These are phyloP conservation scores for Steinernema hermaphroditum DNA, from an alignment of 2,888 invertebrate species.

Conservation along the genomic window DNA sequence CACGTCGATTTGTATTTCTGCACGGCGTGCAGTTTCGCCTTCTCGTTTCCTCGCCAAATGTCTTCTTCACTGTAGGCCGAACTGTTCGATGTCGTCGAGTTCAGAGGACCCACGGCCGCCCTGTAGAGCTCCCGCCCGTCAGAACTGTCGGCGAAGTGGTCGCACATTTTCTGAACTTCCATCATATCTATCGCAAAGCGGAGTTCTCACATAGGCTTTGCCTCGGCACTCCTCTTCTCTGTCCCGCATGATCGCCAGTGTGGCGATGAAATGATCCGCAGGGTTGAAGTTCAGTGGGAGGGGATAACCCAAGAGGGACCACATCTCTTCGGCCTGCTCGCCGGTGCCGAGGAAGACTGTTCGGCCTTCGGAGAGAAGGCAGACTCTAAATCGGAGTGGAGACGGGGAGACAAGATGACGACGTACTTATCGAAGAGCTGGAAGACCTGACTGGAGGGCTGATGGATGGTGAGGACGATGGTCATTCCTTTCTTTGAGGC, in stretches of 20 bases:
- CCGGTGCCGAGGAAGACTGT: slow-evolving; percentile 58
- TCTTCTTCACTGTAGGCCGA: not conserved
- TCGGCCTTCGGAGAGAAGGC: slow-evolving; percentile 57
- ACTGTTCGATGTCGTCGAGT: not conserved
- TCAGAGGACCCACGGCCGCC: not conserved
- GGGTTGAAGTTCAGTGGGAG: slow-evolving; percentile 66
- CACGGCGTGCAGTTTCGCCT: not conserved
- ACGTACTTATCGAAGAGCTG: slow-evolving; percentile 79
- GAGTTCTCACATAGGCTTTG: slow-evolving; percentile 25
- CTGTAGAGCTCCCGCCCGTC: slow-evolving; percentile 32
- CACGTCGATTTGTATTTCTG: slow-evolving; percentile 14
- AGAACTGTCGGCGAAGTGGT: slow-evolving; percentile 41
- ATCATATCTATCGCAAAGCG: too few relatives aligned
- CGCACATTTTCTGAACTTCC: slow-evolving; percentile 53
- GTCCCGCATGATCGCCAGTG: slow-evolving; percentile 48
- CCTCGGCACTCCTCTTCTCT: slow-evolving; percentile 35
- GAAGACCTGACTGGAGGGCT: slow-evolving; percentile 86
- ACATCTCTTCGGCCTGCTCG: slow-evolving; percentile 44
- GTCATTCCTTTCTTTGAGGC: slow-evolving; percentile 77
- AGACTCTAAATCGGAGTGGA: slow-evolving; percentile 49
- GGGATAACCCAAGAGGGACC: slow-evolving; percentile 47
- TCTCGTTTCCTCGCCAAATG: not conserved
- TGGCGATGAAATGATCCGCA: slow-evolving; percentile 67
- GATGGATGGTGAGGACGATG: slow-evolving; percentile 88
- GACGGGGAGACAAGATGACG: not conserved